Evolutionary conservation across 2,797 vertebrate genomes (phyloP), one percentile per base, ranked within the genome.

Genomic region (Apodemus agrarius): DNA sequence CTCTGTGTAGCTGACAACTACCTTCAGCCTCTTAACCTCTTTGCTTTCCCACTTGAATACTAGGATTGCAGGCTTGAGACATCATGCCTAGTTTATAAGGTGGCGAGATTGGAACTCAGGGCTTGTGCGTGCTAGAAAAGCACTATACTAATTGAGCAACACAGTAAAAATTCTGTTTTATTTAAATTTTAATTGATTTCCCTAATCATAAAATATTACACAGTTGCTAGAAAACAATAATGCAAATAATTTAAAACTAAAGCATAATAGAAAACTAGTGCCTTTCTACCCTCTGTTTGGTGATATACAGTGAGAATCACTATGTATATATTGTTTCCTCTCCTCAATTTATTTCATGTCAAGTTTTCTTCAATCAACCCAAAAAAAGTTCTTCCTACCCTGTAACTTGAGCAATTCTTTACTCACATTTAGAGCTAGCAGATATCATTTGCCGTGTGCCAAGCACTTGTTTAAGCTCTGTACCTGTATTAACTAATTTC

Each of bases 171-270:
- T 54, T 69, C 31, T 74, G 24, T 40, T 82, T 86, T 26, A 22
- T 31, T 74, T 69, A 84, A 74, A 81, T 52, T 86, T 78, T 85
- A 89, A 90, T 46, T 72, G 19, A 61, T 63, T 4, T 88, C 94
- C 81, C 37, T 89, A 79, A 90, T 90, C 63, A 78, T 83, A 90
- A 96, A 82, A 86, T 87, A 59, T 63, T 91, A 76, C 2, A 65
- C 49, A 79, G 52, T 54, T 11, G 16, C n/a, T 91, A 6, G 59
- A 72, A 96, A 89, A 59, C 26, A 11, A 76, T 2, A 95, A 31
- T 93, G 81, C 43, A 81, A 69, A 75, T 26, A 87, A 92, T n/a
- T 86, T 79, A n/a, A 88, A 90, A 90, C 59, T 78, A 84, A 93
- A 95, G 61, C 7, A 31, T 69, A 83, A 59, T 88, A 89, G 6